Base-by-base conservation (phyloP, 2,797 vertebrate genomes). In the Pseudochaenichthys georgianus region DNA sequence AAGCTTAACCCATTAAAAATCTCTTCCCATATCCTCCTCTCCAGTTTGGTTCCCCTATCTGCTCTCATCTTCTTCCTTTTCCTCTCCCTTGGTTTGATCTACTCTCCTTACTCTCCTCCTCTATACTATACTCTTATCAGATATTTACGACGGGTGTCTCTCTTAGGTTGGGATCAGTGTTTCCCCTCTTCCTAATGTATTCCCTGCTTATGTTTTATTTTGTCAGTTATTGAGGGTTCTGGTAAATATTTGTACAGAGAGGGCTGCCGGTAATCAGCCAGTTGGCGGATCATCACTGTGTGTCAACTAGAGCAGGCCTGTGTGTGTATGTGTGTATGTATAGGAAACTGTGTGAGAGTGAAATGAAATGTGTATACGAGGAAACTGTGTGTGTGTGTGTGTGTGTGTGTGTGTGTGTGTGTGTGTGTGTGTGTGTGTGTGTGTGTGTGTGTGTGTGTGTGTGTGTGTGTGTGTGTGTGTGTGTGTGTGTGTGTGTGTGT, bases 121-220 rank as follows among this genome's bases (percentile, higher is more conserved):
- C 17, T 38, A 38, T 38, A 38, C 8, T 8, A 9, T 8, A 38
- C 34, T 38, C 34, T 64, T 31, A 73, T 78, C 54, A 72, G 46
- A 81, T 75, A 82, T 87, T 78, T 67, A 83, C 31, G 3, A 8
- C 19, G 15, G n/a, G 63, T 73, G 69, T 61, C 60, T 58, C 74
- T 79, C 62, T 78, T 53, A 77, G 62, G 78, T 79, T 61, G 16
- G 15, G 48, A 78, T 79, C 60, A 57, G 4, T 63, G 51, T 68
- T 88, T 77, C 75, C 61, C 51, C 75, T 65, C 59, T 58, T 53
- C 46, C 66, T 81, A 57, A 71, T 87, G 77, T 80, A 87, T 81
- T 88, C 76, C 73, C 82, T 67, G 55, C 69, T 83, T 81, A 84
- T 87, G 80, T 87, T 90, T 90, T 81, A 89, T 87, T 88, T 89